These are phyloP conservation scores for Intellagama lesueurii DNA, from an alignment of 2,797 vertebrate genomes.

Conservation along the genomic window DNA sequence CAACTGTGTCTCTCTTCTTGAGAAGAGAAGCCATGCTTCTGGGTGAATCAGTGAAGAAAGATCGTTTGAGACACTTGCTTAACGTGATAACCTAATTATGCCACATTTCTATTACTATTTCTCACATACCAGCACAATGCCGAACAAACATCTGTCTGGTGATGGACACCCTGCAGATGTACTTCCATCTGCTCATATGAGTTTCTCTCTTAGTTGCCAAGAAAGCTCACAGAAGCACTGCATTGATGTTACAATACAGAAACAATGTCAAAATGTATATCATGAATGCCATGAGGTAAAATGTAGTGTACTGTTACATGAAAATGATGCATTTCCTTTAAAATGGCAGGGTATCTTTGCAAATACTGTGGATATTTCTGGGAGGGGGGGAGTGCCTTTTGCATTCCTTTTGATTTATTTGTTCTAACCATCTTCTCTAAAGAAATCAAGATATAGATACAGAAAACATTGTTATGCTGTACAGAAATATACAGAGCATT, in stretches of 20 bases:
- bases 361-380: neutral
- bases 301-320: slow-evolving; percentile 13
- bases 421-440: neutral
- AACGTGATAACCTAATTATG: slow-evolving; percentile 41
- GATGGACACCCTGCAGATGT: slow-evolving; percentile 33
- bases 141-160: slow-evolving; percentile 46
- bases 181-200: slow-evolving; percentile 41
- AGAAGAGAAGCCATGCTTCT: neutral
- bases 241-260: slow-evolving; percentile 33
- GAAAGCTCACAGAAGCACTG: slow-evolving; percentile 36
- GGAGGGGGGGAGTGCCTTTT: neutral
- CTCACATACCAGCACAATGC: slow-evolving; percentile 35
- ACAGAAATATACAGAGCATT: neutral
- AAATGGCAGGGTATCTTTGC: slow-evolving; percentile 20
- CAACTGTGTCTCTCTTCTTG: neutral
- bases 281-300: neutral
- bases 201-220: slow-evolving; percentile 39
- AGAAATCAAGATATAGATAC: neutral
- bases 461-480: neutral
- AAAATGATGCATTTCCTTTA: neutral
- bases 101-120: slow-evolving; percentile 57
- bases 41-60: neutral
- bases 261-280: slow-evolving; percentile 17
- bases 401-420: neutral
- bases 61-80: slow-evolving; percentile 9